phyloP scores from a whole-genome alignment of 2,888 invertebrate genomes.

The Drosophila nr. perissopoda region DNA sequence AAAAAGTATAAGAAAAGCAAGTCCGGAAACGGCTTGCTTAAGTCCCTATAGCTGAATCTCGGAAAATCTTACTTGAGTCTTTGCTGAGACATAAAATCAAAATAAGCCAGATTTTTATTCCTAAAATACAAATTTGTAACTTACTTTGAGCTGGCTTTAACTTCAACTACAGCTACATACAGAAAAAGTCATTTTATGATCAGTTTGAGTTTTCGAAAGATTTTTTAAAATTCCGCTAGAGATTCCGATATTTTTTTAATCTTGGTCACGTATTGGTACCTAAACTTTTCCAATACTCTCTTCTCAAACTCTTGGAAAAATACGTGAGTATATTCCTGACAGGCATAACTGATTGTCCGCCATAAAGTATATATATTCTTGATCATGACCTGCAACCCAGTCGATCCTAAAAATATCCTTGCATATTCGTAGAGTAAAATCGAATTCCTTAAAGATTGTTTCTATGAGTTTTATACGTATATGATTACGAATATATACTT shows the following conservation, averaged over 20 bases:
- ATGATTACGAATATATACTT: background rate
- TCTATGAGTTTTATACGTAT: too few relatives aligned
- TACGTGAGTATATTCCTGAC: background rate
- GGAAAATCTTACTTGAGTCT: background rate
- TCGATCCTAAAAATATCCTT: background rate
- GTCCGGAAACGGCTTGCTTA: background rate
- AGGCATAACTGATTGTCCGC: background rate
- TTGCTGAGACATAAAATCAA: background rate
- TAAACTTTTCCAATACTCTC: background rate
- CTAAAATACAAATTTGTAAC: too few relatives aligned
- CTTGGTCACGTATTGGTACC: background rate
- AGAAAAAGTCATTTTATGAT: too few relatives aligned
- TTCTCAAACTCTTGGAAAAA: background rate
- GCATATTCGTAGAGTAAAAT: background rate
- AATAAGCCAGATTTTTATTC: too few relatives aligned
- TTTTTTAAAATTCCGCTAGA: too few relatives aligned
- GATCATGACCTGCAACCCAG: background rate
- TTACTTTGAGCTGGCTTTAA: too few relatives aligned
- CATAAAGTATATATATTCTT: background rate
- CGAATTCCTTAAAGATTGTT: background rate
- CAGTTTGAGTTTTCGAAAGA: too few relatives aligned
- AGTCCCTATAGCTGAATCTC: background rate
- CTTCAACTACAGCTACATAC: too few relatives aligned
- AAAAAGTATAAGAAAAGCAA: background rate
- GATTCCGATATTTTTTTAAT: too few relatives aligned